These are phyloP conservation scores for Thalassarche chlororhynchos DNA, from an alignment of 2,113 vertebrate species.

Conservation along the genomic window DNA sequence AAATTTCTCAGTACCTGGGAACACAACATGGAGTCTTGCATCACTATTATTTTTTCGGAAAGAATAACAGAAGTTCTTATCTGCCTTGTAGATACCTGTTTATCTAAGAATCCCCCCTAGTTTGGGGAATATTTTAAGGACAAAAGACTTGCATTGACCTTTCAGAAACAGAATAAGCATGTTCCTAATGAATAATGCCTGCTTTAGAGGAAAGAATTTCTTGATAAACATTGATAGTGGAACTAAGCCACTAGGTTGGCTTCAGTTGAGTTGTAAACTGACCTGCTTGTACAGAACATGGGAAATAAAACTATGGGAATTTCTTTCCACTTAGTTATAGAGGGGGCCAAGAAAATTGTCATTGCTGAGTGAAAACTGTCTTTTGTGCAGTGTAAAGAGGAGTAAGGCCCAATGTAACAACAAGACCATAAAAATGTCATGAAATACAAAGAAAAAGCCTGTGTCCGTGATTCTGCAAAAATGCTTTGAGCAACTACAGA, in stretches of 20 bases:
- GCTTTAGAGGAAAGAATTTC: not conserved
- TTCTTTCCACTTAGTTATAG: not conserved
- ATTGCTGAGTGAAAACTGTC: not conserved
- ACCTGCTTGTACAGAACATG: not conserved
- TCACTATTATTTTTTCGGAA: accelerated
- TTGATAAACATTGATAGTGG: not conserved
- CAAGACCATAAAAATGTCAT: not conserved
- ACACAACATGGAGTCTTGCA: not conserved
- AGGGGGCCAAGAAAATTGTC: not conserved
- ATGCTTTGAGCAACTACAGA: not conserved
- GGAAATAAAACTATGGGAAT: not conserved
- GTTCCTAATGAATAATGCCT: not conserved
- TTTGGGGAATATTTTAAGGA: not conserved
- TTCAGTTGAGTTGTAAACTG: not conserved
- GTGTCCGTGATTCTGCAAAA: not conserved
- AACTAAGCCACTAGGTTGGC: not conserved
- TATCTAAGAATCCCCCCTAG: not conserved
- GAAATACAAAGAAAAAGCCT: not conserved
- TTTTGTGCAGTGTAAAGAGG: not conserved
- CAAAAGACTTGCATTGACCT: not conserved
- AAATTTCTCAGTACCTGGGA: not conserved
- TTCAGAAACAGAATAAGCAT: not conserved
- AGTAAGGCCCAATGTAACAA: not conserved
- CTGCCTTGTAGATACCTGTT: not conserved
- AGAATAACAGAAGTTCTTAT: not conserved